Conservation (phyloP, 2,113 vertebrate genomes). For the Terrapene triunguis region DNA sequence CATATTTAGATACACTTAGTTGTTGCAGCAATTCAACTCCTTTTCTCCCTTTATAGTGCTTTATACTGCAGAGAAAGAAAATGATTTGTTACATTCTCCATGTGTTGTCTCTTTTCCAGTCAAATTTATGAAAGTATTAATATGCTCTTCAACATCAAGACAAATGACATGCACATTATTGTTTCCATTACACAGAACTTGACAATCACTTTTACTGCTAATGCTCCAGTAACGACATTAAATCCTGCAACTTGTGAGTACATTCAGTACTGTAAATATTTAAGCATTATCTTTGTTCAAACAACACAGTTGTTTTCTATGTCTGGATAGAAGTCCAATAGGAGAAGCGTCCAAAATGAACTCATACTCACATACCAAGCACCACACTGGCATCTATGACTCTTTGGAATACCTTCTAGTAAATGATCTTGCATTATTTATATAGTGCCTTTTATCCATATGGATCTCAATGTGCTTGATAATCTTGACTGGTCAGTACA, state of each 20-base stretch:
- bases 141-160: background rate
- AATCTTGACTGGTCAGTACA: background rate
- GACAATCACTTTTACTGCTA: background rate
- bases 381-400: background rate
- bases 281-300: background rate
- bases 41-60: background rate
- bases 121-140: background rate
- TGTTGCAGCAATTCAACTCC: background rate
- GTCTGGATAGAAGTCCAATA: background rate
- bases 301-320: background rate
- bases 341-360: background rate
- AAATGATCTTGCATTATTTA: background rate
- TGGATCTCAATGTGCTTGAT: background rate
- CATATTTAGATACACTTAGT: background rate
- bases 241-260: background rate
- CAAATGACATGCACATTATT: background rate
- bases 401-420: background rate
- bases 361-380: fast-evolving
- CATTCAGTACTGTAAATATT: background rate
- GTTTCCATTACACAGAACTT: background rate
- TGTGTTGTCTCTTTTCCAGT: background rate
- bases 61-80: background rate
- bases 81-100: background rate
- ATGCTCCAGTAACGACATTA: background rate
- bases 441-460: background rate